Evolutionary conservation across 2,888 invertebrate genomes (phyloP).

Genomic region (Eilema caniola): DNA sequence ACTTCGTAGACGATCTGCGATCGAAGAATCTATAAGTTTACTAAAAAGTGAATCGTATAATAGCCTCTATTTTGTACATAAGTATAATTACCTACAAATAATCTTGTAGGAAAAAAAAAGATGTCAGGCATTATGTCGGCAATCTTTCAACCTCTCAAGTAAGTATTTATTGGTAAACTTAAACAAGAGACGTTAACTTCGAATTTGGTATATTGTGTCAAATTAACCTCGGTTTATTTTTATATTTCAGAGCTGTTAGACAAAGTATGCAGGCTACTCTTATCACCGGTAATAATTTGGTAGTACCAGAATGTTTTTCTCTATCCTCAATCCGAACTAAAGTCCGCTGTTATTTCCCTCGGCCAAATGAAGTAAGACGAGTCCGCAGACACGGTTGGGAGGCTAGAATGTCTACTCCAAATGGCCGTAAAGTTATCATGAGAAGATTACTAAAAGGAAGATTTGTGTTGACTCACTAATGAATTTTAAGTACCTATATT

Average conservation of each 20-base stretch:
- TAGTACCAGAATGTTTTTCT: slow-evolving; percentile 67
- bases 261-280: slow-evolving; percentile 63
- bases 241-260: slow-evolving; percentile 65
- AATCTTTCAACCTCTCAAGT: slow-evolving; percentile 73
- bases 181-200: no score
- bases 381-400: slow-evolving; percentile 91
- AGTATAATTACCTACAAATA: not conserved
- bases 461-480: slow-evolving; percentile 89
- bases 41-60: no score
- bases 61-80: not conserved
- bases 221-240: not conserved
- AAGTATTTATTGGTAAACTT: slow-evolving; percentile 21
- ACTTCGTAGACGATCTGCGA: no score
- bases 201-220: no score
- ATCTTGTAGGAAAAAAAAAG: not conserved
- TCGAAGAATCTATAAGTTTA: no score
- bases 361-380: slow-evolving; percentile 91
- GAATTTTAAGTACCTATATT: not conserved
- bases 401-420: slow-evolving; percentile 89
- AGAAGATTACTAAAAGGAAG: slow-evolving; percentile 91
- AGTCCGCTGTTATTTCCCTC: slow-evolving; percentile 91
- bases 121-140: slow-evolving; percentile 73
- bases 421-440: slow-evolving; percentile 91
- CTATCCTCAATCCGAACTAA: slow-evolving; percentile 76
- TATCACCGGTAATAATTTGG: slow-evolving; percentile 59